A percentile compares a stretch with the other conserved stretches of the same genome.
These are phyloP conservation scores for Cranoglanis bouderius DNA, from an alignment of 2,113 vertebrate species.

Conservation along the genomic window DNA sequence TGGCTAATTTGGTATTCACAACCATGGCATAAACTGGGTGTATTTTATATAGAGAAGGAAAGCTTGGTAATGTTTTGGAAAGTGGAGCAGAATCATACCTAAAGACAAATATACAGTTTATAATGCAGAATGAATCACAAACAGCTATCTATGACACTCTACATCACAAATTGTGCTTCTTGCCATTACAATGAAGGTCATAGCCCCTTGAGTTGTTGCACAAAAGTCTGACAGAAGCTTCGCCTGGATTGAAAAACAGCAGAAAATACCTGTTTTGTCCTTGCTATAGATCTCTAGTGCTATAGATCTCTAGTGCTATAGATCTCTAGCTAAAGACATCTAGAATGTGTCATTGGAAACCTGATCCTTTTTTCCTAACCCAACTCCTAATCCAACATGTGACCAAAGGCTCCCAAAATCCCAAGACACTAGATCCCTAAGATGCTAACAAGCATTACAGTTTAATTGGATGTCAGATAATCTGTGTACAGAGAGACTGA, in stretches of 20 bases:
- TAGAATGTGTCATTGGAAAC: not conserved
- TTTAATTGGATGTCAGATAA: not conserved
- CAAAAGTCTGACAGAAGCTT: not conserved
- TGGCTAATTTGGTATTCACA: not conserved
- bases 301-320: too few species aligned
- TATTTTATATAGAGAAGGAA: not conserved
- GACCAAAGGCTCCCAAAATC: not conserved
- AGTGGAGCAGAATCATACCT: not conserved
- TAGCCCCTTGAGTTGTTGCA: not conserved
- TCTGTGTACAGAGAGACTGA: not conserved
- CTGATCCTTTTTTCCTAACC: not conserved
- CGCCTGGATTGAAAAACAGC: not conserved
- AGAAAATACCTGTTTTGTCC: not conserved
- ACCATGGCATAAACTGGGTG: not conserved
- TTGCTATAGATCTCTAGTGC: not conserved
- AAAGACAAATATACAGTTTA: not conserved
- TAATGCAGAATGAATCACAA: not conserved
- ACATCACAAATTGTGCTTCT: too few species aligned
- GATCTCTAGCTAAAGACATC: not conserved
- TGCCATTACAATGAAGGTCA: not conserved
- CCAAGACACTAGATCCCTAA: not conserved
- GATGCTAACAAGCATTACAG: not conserved
- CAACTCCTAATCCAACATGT: not conserved
- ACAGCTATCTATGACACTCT: not conserved
- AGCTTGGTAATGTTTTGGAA: not conserved